These are phyloP conservation scores for Tetramorium alpestre DNA, from an alignment of 1,140 invertebrate genomes.

Conservation along the genomic window DNA sequence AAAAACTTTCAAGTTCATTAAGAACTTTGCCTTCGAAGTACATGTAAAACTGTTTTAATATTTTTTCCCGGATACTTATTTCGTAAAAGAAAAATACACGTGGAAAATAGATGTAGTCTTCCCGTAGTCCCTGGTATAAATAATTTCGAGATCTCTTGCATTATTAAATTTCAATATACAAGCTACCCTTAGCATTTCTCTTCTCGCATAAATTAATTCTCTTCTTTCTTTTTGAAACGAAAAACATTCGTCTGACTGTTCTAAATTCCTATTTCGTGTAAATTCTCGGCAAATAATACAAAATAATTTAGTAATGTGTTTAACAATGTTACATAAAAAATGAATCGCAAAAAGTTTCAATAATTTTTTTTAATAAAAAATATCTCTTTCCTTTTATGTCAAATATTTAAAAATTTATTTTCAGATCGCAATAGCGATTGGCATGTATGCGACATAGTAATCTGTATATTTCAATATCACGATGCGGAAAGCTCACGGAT, in stretches of 20 bases:
- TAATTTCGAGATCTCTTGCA: constrained; percentile 32
- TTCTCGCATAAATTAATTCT: constrained; percentile 33
- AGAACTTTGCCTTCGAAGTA: not conserved
- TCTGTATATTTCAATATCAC: constrained; percentile 80
- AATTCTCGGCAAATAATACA: not conserved
- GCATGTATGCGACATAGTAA: constrained; percentile 70
- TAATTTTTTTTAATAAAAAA: not conserved
- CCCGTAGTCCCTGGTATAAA: not conserved
- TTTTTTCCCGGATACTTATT: not conserved
- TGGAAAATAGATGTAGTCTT: not conserved
- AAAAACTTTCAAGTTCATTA: not conserved
- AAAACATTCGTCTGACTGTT: not conserved
- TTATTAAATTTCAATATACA: constrained; percentile 51
- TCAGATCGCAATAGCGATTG: constrained; percentile 73
- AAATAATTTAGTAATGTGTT: constrained; percentile 1
- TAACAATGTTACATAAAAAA: not conserved
- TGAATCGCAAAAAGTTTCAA: not conserved
- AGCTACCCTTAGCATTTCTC: constrained; percentile 18
- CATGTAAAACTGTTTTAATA: not conserved
- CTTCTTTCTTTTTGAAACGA: not conserved
- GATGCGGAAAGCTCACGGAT: constrained; percentile 87
- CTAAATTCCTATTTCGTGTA: not conserved
- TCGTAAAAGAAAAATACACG: not conserved
- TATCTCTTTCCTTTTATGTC: not conserved
- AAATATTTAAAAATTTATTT: constrained; percentile 24